Evolutionary conservation across 2,797 vertebrate species (phyloP), one percentile per base, ranked within the genome.

Genomic region (Coreius guichenoti): DNA sequence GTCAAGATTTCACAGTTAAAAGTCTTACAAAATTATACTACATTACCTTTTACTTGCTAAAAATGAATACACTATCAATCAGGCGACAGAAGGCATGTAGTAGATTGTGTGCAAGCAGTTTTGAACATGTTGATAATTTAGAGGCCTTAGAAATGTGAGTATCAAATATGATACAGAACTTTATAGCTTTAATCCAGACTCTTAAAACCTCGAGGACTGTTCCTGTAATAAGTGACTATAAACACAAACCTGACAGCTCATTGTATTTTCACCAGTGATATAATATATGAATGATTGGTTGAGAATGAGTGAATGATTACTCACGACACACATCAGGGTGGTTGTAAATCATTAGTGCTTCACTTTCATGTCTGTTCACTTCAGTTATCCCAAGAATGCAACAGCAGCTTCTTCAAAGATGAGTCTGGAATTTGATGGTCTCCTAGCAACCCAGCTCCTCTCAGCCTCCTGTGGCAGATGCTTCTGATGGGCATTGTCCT

Each of bases 371-470:
- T 36, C 29, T 83, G 29, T 75, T 65, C 23, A 47, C 56, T 69
- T 19, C 23, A 16, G 74, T 36, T n/a, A 33, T 70, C 51, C 65
- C n/a, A 43, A 74, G 39, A 79, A 79, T 79, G 39, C 29, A 72
- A 47, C 33, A 47, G 19, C 49, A 80, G 77, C 69, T 58, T 47
- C 67, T 72, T 85, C 68, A 63, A 47, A 79, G 75, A 85, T 5
- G 54, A 69, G 49, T 63, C 36, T 58, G 74, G 67, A 72, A 79
- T 79, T 14, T 80, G 29, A 69, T 49, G 29, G 83, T 85, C 67
- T 85, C 83, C 67, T 85, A 85, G 83, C 83, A 85, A 85, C 82
- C 23, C 67, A n/a, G n/a, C 19, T 85, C 76, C 51, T 80, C 83
- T 49, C 51, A 70, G 67, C 65, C 67, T 58, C 74, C 67, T 49